A percentile compares a stretch with the other conserved stretches of the same genome.
Evolutionary conservation across 2,888 invertebrate genomes (phyloP).

Genomic region (Drosophila kanekoi): DNA sequence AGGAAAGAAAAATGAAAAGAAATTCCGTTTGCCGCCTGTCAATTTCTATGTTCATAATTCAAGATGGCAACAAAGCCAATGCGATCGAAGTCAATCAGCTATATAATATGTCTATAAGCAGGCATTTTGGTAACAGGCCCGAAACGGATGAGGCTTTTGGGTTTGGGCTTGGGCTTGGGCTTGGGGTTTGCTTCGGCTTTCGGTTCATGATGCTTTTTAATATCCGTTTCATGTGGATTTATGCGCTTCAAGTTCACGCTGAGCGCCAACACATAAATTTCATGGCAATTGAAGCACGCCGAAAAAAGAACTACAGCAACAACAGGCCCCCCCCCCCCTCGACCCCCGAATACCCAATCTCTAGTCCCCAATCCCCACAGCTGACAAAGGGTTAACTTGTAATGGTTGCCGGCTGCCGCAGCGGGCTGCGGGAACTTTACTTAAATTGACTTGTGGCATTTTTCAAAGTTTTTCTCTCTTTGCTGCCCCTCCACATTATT

Average conservation of each 20-base stretch:
- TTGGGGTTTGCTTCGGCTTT: slow-evolving; percentile 40
- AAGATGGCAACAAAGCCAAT: slow-evolving; percentile 60
- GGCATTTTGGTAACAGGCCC: slow-evolving; percentile 21
- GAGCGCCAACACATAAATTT: slow-evolving; percentile 77
- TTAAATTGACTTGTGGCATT: slow-evolving; percentile 75
- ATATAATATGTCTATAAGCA: slow-evolving; percentile 58
- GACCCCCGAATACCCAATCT: not conserved
- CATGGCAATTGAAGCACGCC: slow-evolving; percentile 72
- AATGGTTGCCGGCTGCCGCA: slow-evolving; percentile 33
- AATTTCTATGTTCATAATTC: slow-evolving; percentile 76
- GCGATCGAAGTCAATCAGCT: slow-evolving; percentile 74
- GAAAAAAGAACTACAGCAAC: slow-evolving; percentile 26
- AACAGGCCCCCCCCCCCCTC: slow-evolving; percentile 18
- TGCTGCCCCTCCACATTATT: not conserved
- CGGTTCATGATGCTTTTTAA: slow-evolving; percentile 73
- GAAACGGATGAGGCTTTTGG: not conserved
- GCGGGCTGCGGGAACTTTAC: slow-evolving; percentile 38
- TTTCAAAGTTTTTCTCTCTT: slow-evolving; percentile 60
- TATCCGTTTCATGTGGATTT: slow-evolving; percentile 79
- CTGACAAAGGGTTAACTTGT: slow-evolving; percentile 64
- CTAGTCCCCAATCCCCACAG: slow-evolving; percentile 8
- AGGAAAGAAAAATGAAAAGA: not conserved
- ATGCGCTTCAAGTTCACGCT: slow-evolving; percentile 77
- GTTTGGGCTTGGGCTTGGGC: not conserved
- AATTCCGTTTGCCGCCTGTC: slow-evolving; percentile 54